phyloP scores from a whole-genome alignment of 2,888 invertebrate species.

The Odontomyia ornata region DNA sequence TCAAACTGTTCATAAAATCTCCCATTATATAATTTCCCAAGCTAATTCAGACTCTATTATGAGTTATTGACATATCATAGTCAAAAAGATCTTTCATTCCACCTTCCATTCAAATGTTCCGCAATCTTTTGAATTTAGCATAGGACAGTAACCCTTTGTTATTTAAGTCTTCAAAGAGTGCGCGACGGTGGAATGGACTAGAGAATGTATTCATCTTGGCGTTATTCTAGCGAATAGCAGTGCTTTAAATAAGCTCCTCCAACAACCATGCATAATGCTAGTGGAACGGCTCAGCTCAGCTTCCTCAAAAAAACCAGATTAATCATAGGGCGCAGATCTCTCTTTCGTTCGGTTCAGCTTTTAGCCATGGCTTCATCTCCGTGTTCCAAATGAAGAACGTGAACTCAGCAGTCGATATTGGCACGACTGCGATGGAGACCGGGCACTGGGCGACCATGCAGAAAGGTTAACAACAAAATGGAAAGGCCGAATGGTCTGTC shows the following conservation, averaged over 20 bases:
- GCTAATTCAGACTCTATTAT: background rate
- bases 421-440: constrained; percentile 15
- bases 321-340: constrained; percentile 30
- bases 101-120: background rate
- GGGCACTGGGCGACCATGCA: constrained; percentile 46
- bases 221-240: constrained; percentile 23
- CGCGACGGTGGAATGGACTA: background rate
- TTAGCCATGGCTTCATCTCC: background rate
- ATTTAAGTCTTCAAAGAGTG: background rate
- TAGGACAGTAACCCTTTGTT: constrained; percentile 23
- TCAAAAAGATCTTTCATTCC: background rate
- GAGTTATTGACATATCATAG: background rate
- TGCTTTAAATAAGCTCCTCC: background rate
- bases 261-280: no score
- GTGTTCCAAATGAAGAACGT: constrained; percentile 36
- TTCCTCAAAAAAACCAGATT: constrained; percentile 28
- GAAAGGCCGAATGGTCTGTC: constrained; percentile 35
- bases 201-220: background rate
- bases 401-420: background rate
- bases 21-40: background rate
- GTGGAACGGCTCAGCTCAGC: no score
- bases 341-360: constrained; percentile 20
- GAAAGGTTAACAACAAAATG: constrained; percentile 50
- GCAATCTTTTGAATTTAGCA: background rate
- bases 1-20: background rate